Percentiles rank a stretch among this genome's conserved stretches.
These are phyloP conservation scores for Napeogenes inachia DNA, from an alignment of 2,888 invertebrate species.

Conservation along the genomic window DNA sequence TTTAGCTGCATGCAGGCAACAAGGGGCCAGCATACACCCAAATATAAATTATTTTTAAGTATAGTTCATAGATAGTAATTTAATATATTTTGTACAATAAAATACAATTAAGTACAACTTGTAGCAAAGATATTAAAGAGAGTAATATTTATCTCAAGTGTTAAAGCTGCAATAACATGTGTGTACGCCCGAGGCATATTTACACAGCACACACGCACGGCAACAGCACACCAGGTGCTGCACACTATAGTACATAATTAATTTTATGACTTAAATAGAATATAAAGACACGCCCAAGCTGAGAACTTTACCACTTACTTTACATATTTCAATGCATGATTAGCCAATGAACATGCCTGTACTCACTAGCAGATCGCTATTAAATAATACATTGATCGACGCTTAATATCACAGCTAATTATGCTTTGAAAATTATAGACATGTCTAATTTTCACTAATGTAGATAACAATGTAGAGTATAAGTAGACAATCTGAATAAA, in stretches of 20 bases:
- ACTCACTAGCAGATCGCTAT: slow-evolving; percentile 74
- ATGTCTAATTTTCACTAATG: slow-evolving; percentile 77
- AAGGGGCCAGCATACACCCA: slow-evolving; percentile 73
- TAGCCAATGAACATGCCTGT: slow-evolving; percentile 77
- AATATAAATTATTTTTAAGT: slow-evolving; percentile 69
- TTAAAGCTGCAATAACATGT: slow-evolving; percentile 76
- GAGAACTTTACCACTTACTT: slow-evolving; percentile 70
- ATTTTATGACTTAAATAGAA: slow-evolving; percentile 72
- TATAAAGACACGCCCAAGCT: slow-evolving; percentile 76
- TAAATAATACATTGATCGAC: slow-evolving; percentile 76
- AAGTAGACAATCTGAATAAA: slow-evolving; percentile 78
- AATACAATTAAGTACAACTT: slow-evolving; percentile 83
- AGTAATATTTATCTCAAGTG: slow-evolving; percentile 77
- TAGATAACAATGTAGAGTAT: slow-evolving; percentile 78
- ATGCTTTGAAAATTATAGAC: slow-evolving; percentile 78
- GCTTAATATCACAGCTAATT: slow-evolving; percentile 78
- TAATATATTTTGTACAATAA: slow-evolving; percentile 84
- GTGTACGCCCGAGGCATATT: slow-evolving; percentile 77
- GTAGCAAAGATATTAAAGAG: slow-evolving; percentile 82
- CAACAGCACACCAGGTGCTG: slow-evolving; percentile 73
- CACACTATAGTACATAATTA: slow-evolving; percentile 75
- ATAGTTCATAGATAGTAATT: slow-evolving; percentile 77
- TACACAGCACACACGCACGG: slow-evolving; percentile 75
- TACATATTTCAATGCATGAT: slow-evolving; percentile 78
- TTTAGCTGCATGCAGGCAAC: slow-evolving; percentile 75